Percentiles rank a stretch among this genome's conserved stretches.
phyloP scores from a whole-genome alignment of 2,113 vertebrate genomes.

The Sclerurus mexicanus region DNA sequence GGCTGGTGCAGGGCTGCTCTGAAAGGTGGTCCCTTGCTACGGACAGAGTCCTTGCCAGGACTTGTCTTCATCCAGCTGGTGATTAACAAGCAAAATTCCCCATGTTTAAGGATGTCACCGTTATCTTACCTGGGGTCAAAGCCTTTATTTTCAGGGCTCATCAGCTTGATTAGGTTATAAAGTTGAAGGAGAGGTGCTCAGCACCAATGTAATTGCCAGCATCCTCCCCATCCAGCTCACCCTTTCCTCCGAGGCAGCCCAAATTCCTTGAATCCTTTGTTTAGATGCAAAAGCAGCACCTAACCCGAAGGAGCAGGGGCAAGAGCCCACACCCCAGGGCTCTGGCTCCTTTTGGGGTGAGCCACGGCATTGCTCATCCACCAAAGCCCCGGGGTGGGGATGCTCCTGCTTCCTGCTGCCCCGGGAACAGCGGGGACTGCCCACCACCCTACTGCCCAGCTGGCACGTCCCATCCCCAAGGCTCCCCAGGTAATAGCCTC shows the following conservation, averaged over 20 bases:
- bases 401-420: slow-evolving; percentile 3
- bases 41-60: neutral
- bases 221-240: neutral
- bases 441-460: neutral
- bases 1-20: neutral
- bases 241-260: neutral
- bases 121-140: slow-evolving; percentile 1
- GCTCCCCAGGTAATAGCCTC: neutral
- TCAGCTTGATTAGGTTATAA: neutral
- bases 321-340: neutral
- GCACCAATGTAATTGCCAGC: accelerated
- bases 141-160: neutral
- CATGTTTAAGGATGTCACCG: neutral
- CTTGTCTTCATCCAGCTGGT: neutral
- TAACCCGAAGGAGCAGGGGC: neutral
- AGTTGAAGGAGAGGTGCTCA: neutral
- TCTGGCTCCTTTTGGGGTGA: neutral
- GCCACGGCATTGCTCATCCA: slow-evolving; percentile 7
- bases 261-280: slow-evolving; percentile 31
- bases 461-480: neutral
- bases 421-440: neutral
- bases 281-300: neutral
- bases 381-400: neutral
- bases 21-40: neutral
- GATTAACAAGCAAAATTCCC: neutral